Percentiles rank a stretch among this genome's conserved stretches.
phyloP scores from a whole-genome alignment of 2,797 vertebrate species.

The Glossophaga mutica region DNA sequence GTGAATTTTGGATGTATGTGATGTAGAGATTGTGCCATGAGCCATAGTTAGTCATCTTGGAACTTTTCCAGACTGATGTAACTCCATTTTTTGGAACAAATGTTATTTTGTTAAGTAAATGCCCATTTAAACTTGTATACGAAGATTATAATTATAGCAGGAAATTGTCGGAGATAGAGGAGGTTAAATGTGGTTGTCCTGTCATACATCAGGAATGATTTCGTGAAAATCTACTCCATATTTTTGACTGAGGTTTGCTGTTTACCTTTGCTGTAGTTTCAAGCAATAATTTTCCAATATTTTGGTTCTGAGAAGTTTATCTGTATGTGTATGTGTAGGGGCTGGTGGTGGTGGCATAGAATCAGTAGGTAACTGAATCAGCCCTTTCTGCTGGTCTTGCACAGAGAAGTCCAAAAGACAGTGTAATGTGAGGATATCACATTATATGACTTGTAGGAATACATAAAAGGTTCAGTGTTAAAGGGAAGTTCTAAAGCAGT shows the following conservation, averaged over 20 bases:
- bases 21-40: constrained; percentile 36
- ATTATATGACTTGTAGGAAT: neutral
- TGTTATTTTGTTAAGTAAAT: constrained; percentile 73
- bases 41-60: constrained; percentile 59
- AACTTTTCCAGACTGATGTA: constrained; percentile 69
- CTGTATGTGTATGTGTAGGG: neutral
- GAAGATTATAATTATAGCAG: constrained; percentile 74
- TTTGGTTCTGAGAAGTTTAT: constrained; percentile 42
- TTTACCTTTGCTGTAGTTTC: constrained; percentile 52
- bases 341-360: neutral
- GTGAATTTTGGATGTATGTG: constrained; percentile 9
- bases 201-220: constrained; percentile 71
- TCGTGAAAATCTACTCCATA: constrained; percentile 65
- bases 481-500: constrained; percentile 24
- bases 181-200: constrained; percentile 70
- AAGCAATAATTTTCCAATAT: constrained; percentile 61
- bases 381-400: constrained; percentile 47
- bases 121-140: constrained; percentile 67
- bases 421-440: neutral
- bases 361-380: constrained; percentile 37
- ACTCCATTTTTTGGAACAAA: constrained; percentile 67
- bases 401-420: neutral
- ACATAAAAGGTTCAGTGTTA: constrained; percentile 3
- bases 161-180: constrained; percentile 64
- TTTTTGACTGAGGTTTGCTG: constrained; percentile 66